Base-by-base conservation (phyloP, 1,140 invertebrate species). In the Drepana arcuata region DNA sequence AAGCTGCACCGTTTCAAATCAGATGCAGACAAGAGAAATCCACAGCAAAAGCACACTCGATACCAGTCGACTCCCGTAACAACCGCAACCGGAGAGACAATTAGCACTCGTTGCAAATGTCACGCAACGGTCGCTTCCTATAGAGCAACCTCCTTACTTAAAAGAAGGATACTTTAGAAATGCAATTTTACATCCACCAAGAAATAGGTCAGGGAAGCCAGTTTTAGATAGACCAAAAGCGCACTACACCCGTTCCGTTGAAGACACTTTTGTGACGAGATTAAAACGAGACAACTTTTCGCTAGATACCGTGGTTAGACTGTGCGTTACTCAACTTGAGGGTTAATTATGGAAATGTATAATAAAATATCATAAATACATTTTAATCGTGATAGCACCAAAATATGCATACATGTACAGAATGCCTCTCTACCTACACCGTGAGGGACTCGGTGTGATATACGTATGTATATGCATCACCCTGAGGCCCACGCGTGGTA, bases 11-110 rank as follows among this genome's bases (percentile, higher is more conserved):
- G 56, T 48, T 44, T 63, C 56, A 60, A 69, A 71, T 70, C 62
- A 71, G 59, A 68, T 58, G 60, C 62, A 66, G 55, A 50, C 57
- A 43, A 66, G 66, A 67, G 64, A 67, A 71, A 68, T 70, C 55
- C 49, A 28, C 46, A 43, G 36, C 45, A 44, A 56, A 62, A 39
- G 59, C 48, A 41, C 55, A 66, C 64, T 73, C 56, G 54, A 69
- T 57, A 56, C 60, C 35, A 41, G 51, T 38, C 47, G 42, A 47
- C 43, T 40, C 34, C 46, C 42, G 52, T 71, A 66, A 72, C 59
- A 51, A 64, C 48, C 54, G 61, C 55, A 59, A 45, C 48, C 61
- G 33, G 41, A 34, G 34, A 48, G 43, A 66, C 68, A 64, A 75
- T 73, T 73, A 73, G 64, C 75, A 49, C 50, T 48, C 38, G 53